Percentiles rank a stretch among this genome's conserved stretches.
Evolutionary conservation across 2,797 vertebrate species (phyloP).

Genomic region (Cynodonichthys magdalenae): DNA sequence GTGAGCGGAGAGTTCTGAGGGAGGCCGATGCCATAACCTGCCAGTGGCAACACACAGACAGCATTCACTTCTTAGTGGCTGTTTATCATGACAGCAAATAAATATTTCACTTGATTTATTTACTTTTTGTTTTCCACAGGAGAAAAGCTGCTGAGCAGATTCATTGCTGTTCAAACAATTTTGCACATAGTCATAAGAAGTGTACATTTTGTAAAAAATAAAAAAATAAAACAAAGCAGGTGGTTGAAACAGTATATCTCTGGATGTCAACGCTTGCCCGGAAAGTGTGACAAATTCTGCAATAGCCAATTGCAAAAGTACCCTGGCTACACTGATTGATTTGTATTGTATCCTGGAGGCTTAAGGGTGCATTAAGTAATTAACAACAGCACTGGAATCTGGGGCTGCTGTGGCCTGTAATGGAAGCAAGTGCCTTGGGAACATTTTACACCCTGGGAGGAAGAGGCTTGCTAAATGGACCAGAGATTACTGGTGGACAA

Average conservation of each 20-base stretch:
- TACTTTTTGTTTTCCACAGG: not conserved
- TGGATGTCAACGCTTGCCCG: conserved; percentile 15
- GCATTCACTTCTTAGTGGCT: conserved; percentile 7
- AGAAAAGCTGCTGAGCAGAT: conserved; percentile 11
- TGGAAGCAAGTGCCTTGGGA: conserved; percentile 57
- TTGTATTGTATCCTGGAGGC: conserved; percentile 56
- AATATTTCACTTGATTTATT: conserved; percentile 3
- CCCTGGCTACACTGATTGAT: conserved; percentile 47
- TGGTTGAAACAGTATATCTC: conserved; percentile 18
- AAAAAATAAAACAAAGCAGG: conserved; percentile 6
- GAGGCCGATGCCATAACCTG: conserved; percentile 97
- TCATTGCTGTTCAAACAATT: not conserved
- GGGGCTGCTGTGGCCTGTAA: conserved; percentile 57
- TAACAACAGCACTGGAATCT: conserved; percentile 56
- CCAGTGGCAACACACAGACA: conserved; percentile 21
- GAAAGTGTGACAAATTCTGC: conserved; percentile 36
- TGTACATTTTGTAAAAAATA: not conserved
- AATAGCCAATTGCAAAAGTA: conserved; percentile 57
- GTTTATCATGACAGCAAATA: conserved; percentile 12
- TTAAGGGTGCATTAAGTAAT: conserved; percentile 73
- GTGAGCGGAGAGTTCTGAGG: conserved; percentile 94
- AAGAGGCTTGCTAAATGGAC: conserved; percentile 66
- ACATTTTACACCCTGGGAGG: conserved; percentile 57
- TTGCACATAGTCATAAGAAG: not conserved
- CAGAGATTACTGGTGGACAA: conserved; percentile 55